Evolutionary conservation across 2,797 vertebrate genomes (phyloP).

Genomic region (Luscinia luscinia): DNA sequence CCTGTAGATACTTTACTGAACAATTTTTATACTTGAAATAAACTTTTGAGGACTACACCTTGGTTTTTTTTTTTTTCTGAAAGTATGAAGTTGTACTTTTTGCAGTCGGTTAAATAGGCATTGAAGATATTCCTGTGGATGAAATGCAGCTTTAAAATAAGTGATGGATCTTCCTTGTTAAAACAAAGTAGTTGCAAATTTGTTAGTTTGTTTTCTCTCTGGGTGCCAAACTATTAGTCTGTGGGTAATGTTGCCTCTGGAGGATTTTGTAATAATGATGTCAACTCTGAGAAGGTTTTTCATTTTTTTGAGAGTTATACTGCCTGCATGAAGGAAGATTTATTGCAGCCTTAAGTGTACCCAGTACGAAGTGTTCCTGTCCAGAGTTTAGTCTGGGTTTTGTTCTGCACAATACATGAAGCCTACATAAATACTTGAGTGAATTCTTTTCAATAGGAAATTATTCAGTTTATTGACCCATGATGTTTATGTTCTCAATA

Average conservation of each 20-base stretch:
- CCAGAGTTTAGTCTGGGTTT: not conserved
- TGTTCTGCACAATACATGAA: not conserved
- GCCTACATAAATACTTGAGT: not conserved
- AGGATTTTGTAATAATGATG: not conserved
- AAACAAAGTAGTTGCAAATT: not conserved
- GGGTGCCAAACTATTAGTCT: not conserved
- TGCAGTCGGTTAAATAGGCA: not conserved
- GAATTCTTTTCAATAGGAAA: not conserved
- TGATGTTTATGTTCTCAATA: not conserved
- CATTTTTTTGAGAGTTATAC: not conserved
- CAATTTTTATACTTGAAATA: constrained; percentile 75
- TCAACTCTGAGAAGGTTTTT: not conserved
- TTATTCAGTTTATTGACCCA: not conserved
- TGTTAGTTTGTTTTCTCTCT: not conserved
- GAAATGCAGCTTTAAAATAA: not conserved
- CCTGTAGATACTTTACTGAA: constrained; percentile 48
- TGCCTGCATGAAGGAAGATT: not conserved
- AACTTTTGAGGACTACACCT: constrained; percentile 54
- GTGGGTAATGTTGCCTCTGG: not conserved
- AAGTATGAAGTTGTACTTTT: not conserved
- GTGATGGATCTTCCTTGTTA: not conserved
- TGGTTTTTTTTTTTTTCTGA: not conserved
- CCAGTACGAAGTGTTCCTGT: not conserved
- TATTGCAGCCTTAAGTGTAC: not conserved
- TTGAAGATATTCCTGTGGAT: not conserved